These are phyloP conservation scores for Ctenomys sociabilis DNA, from an alignment of 2,113 vertebrate species.

Conservation along the genomic window DNA sequence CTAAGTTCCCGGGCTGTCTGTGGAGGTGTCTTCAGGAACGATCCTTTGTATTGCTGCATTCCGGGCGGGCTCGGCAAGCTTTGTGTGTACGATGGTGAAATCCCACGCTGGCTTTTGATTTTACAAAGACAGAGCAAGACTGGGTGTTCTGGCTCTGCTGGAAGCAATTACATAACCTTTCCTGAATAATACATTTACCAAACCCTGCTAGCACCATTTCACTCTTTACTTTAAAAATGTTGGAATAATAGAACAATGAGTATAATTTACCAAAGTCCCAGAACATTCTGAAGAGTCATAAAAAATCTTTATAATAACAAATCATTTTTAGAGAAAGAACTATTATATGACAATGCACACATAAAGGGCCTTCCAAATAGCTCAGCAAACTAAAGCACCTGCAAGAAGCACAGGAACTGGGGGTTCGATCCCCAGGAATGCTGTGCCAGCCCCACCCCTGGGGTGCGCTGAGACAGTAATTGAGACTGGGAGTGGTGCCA, in stretches of 20 bases:
- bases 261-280: constrained; percentile 17
- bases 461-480: too few relatives aligned
- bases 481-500: too few relatives aligned
- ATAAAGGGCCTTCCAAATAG: not conserved
- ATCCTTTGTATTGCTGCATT: constrained; percentile 54
- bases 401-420: too few relatives aligned
- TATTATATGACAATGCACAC: constrained; percentile 36
- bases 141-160: constrained; percentile 51
- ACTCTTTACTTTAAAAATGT: constrained; percentile 50
- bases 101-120: constrained; percentile 72
- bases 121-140: constrained; percentile 69
- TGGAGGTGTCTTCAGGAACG: constrained; percentile 75
- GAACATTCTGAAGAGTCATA: not conserved
- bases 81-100: constrained; percentile 41
- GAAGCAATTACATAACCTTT: constrained; percentile 63
- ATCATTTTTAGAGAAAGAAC: not conserved
- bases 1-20: constrained; percentile 76
- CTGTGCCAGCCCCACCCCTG: too few relatives aligned
- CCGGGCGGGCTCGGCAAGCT: constrained; percentile 5
- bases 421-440: too few relatives aligned
- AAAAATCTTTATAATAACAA: constrained; percentile 37
- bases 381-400: too few relatives aligned
- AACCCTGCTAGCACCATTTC: constrained; percentile 64
- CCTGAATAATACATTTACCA: constrained; percentile 69
- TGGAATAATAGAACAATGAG: constrained; percentile 31